Conservation (phyloP, 2,888 invertebrate genomes). For the Diaprepes abbreviatus region DNA sequence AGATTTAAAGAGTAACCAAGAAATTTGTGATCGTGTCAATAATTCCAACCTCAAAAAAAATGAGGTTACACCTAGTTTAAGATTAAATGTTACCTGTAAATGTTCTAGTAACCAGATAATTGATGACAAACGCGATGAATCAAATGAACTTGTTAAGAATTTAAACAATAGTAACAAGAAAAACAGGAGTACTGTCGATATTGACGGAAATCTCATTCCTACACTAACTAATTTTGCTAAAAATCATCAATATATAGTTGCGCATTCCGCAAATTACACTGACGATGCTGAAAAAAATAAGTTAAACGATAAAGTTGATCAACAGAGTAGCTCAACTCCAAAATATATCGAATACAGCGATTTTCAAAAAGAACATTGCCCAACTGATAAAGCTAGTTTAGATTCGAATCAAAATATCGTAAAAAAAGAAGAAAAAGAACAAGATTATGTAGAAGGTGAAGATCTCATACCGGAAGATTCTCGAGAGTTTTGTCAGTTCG, state of each 20-base stretch:
- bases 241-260: constrained; percentile 18
- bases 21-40: not conserved
- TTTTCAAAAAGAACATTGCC: constrained; percentile 14
- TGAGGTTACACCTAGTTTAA: not conserved
- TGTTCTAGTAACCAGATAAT: not conserved
- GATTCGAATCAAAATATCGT: constrained; percentile 53
- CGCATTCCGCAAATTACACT: not conserved
- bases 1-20: not conserved
- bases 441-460: constrained; percentile 44
- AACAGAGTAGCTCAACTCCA: not conserved
- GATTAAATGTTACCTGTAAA: not conserved
- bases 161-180: not conserved
- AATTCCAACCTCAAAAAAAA: not conserved
- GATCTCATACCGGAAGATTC: constrained; percentile 50
- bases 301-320: not conserved
- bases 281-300: not conserved
- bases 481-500: constrained; percentile 61
- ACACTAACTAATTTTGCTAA: constrained; percentile 7
- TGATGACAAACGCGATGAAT: not conserved
- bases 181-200: not conserved
- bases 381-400: constrained; percentile 40
- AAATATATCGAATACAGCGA: constrained; percentile 27
- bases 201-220: not conserved
- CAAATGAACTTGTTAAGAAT: not conserved
- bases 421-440: constrained; percentile 42